Conservation (phyloP, 35 echinoderm and acorn worm species). For the Apostichopus japonicus region DNA sequence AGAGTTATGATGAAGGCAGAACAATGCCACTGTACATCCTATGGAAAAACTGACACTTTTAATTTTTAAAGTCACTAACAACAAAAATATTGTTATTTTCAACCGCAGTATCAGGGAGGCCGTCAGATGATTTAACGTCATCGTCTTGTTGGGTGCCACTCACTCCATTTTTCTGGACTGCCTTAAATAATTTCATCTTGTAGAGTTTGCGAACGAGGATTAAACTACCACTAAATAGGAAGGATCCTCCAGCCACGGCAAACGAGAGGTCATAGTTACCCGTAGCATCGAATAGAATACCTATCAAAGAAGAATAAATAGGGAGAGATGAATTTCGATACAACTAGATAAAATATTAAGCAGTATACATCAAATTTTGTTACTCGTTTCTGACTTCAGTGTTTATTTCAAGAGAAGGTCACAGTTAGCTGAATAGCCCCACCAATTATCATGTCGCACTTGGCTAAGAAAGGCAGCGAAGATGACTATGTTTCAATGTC, state of each 20-base stretch:
- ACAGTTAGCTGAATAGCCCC: neutral
- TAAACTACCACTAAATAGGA: slow-evolving; percentile 15
- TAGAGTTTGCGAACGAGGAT: neutral
- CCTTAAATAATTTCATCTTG: slow-evolving; percentile 1
- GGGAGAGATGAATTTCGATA: neutral
- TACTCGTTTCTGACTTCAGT: neutral
- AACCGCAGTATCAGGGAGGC: neutral
- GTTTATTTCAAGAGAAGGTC: too few relatives aligned
- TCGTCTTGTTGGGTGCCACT: neutral
- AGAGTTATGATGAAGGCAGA: too few relatives aligned
- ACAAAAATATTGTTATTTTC: slow-evolving; percentile 1
- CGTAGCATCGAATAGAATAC: slow-evolving; percentile 33
- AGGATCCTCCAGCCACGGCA: neutral
- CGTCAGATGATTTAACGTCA: neutral
- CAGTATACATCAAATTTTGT: neutral
- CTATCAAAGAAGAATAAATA: slow-evolving; percentile 7
- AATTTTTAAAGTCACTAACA: neutral
- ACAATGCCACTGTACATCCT: too few relatives aligned
- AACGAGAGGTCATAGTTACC: slow-evolving; percentile 43
- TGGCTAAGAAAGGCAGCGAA: too few relatives aligned
- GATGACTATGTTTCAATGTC: too few relatives aligned
- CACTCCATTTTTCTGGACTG: neutral
- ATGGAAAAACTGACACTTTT: too few relatives aligned
- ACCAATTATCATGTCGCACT: too few relatives aligned
- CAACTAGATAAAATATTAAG: neutral